Percentiles rank a stretch among this genome's conserved stretches.
phyloP scores from a whole-genome alignment of 2,888 invertebrate genomes.

The Drosophila meridiana region DNA sequence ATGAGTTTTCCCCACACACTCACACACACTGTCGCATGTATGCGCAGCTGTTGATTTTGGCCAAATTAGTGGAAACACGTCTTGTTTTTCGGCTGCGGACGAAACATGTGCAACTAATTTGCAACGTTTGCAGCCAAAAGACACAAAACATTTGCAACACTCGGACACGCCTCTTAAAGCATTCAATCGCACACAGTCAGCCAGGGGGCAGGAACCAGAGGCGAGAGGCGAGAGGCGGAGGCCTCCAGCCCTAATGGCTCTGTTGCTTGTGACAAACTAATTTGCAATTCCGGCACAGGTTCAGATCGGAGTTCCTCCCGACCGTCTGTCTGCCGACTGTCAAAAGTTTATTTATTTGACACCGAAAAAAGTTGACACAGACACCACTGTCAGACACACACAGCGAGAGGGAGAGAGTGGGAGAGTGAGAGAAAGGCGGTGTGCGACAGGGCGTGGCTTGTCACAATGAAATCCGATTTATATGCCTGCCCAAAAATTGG shows the following conservation, averaged over 20 bases:
- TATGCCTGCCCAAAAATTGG: constrained; percentile 74
- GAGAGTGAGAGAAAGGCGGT: not conserved
- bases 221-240: too few species aligned
- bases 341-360: constrained; percentile 81
- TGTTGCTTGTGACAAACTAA: constrained; percentile 47
- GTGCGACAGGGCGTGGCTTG: constrained; percentile 37
- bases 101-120: constrained; percentile 80
- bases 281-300: constrained; percentile 64
- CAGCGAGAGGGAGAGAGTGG: not conserved
- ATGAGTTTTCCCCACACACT: constrained; percentile 71
- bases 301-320: constrained; percentile 26
- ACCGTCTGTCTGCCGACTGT: constrained; percentile 72
- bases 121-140: constrained; percentile 33
- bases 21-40: constrained; percentile 43
- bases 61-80: constrained; percentile 80
- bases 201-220: not conserved
- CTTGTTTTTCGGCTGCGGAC: constrained; percentile 65
- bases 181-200: not conserved
- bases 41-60: constrained; percentile 78
- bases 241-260: not conserved
- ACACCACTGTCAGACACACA: constrained; percentile 54
- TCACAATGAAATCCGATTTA: constrained; percentile 73
- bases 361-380: constrained; percentile 78
- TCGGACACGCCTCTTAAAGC: constrained; percentile 44
- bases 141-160: constrained; percentile 49